phyloP scores from a whole-genome alignment of 2,888 invertebrate species.

The Thereva nobilitata region DNA sequence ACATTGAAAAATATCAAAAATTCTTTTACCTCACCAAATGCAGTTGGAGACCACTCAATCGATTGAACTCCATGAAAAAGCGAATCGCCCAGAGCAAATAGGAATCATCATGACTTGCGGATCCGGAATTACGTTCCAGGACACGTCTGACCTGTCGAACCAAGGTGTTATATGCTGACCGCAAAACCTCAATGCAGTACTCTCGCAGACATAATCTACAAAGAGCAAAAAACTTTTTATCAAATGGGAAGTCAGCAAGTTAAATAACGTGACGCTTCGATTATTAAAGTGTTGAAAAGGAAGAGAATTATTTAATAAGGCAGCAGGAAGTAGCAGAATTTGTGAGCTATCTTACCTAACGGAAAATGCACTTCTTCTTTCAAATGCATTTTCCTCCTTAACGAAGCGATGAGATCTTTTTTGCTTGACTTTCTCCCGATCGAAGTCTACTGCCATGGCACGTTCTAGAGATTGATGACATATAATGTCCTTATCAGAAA shows the following conservation, averaged over 20 bases:
- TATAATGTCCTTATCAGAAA: constrained; percentile 86
- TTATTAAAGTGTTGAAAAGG: constrained; percentile 11
- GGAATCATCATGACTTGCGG: constrained; percentile 85
- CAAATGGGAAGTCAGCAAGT: not conserved
- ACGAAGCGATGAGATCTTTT: constrained; percentile 74
- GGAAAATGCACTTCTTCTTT: constrained; percentile 84
- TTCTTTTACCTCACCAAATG: constrained; percentile 79
- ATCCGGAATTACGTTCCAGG: constrained; percentile 66
- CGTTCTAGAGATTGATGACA: constrained; percentile 84
- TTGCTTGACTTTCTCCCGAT: constrained; percentile 73
- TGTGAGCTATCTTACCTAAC: constrained; percentile 62
- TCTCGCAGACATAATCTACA: constrained; percentile 87
- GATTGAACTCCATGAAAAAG: constrained; percentile 98
- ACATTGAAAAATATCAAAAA: constrained; percentile 40
- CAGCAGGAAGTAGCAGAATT: not conserved
- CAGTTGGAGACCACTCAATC: constrained; percentile 82
- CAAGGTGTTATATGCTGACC: constrained; percentile 89
- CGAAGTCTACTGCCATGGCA: constrained; percentile 77
- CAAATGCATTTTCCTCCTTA: constrained; percentile 66
- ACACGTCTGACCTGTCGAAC: constrained; percentile 86
- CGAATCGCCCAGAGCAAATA: constrained; percentile 93
- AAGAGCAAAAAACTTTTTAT: constrained; percentile 55
- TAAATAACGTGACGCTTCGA: constrained; percentile 3
- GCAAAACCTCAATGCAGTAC: constrained; percentile 91
- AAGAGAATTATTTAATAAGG: constrained; percentile 5